Evolutionary conservation across 2,113 vertebrate species (phyloP), one percentile per base, ranked within the genome.

Genomic region (Columba livia): DNA sequence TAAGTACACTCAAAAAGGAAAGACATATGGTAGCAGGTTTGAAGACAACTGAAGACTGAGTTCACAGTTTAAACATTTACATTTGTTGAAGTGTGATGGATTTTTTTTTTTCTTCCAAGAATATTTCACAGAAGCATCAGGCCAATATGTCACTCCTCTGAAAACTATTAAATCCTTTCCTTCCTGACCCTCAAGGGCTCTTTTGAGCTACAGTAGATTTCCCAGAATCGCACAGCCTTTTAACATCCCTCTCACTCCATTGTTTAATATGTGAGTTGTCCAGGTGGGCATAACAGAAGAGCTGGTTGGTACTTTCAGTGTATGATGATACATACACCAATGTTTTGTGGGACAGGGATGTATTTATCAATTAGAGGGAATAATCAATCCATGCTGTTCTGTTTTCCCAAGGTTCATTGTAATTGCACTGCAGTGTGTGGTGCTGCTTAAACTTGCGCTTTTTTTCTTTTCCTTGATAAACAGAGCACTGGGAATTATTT

Each of bases 21-120:
- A 95, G 94, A 89, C 96, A 91, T 92, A 96, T 92, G 97, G 96
- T 97, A 85, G 81, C 95, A 92, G 89, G 92, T 94, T 96, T 97
- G 96, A 96, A 97, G 97, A 91, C 94, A 93, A 91, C 85, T 86
- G 32, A 95, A 93, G 94, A 80, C 95, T 96, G 93, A 85, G 92
- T 96, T 97, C 95, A 92, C 96, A 97, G 97, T 95, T 97, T 79
- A 96, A 95, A 96, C 97, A 92, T 96, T 97, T 97, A 94, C 92
- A 89, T 97, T 97, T 97, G 80, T 96, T 97, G 90, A 97, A 97
- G 94, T 95, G 90, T 94, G 91, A 91, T 91, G 77, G 93, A 89
- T 85, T 25, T 65, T 73, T 95, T 94, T 94, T 96, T 97, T 95
- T 85, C 50, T 88, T 95, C 89, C 54, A 94, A 94, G 89, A 85